Percentiles rank a stretch among this genome's conserved stretches.
These are phyloP conservation scores for Neofelis nebulosa DNA, from an alignment of 2,113 vertebrate species.

Conservation along the genomic window DNA sequence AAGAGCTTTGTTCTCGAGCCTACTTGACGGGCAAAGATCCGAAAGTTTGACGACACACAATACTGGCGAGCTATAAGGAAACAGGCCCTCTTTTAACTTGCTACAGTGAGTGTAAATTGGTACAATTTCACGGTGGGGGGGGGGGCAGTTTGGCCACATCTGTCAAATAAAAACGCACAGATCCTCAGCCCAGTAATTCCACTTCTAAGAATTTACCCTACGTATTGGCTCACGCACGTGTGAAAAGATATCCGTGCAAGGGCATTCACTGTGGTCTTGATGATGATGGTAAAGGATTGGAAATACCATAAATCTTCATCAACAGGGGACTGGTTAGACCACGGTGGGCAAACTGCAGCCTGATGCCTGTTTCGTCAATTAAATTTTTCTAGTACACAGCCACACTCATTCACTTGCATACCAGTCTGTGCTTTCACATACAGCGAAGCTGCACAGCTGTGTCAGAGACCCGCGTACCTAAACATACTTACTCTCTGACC, in stretches of 20 bases:
- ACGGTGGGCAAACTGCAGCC: neutral
- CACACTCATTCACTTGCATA: neutral
- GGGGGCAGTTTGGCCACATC: neutral
- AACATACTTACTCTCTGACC: neutral
- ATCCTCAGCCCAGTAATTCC: neutral
- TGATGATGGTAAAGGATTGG: neutral
- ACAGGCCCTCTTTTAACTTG: neutral
- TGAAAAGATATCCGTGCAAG: neutral
- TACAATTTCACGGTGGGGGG: fast-evolving
- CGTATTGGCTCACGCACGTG: neutral
- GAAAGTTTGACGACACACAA: fast-evolving
- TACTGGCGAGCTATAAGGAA: fast-evolving
- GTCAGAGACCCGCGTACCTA: neutral
- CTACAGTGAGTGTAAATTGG: neutral
- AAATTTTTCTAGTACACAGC: neutral
- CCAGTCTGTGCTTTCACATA: fast-evolving
- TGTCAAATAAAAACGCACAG: neutral
- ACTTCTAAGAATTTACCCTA: neutral
- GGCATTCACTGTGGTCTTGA: neutral
- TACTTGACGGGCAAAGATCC: neutral
- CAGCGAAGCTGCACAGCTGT: neutral
- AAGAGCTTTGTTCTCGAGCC: neutral
- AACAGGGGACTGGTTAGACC: neutral
- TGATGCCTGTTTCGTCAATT: neutral
- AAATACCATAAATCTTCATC: neutral